phyloP scores from a whole-genome alignment of 2,888 invertebrate genomes.

The Athripsodes cinereus region DNA sequence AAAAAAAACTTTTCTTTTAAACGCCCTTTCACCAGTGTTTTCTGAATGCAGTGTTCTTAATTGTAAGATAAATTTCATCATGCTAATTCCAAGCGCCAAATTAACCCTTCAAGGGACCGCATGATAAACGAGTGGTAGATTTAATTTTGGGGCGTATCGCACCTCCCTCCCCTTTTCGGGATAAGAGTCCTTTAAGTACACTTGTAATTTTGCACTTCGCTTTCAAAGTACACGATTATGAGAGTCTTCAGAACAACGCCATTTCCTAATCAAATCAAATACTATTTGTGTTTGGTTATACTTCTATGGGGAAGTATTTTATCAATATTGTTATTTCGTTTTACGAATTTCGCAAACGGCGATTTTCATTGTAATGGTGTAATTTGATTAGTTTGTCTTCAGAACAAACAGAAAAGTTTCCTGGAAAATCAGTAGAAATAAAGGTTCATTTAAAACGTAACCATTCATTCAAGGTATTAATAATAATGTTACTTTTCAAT shows the following conservation, averaged over 20 bases:
- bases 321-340: too few species aligned
- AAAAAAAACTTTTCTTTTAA: background rate
- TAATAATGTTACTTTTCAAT: too few species aligned
- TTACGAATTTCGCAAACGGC: too few species aligned
- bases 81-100: conserved; percentile 24
- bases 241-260: background rate
- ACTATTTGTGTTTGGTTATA: too few species aligned
- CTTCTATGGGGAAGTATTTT: too few species aligned
- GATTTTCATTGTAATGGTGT: too few species aligned
- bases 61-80: conserved; percentile 9
- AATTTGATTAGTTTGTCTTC: too few species aligned
- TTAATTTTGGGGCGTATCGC: conserved; percentile 24
- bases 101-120: conserved; percentile 25
- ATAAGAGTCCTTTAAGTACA: conserved; percentile 7
- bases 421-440: too few species aligned
- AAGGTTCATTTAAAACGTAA: too few species aligned
- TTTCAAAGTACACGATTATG: conserved; percentile 1
- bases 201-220: conserved; percentile 16
- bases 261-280: too few species aligned
- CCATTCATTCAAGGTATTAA: too few species aligned
- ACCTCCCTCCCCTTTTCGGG: conserved; percentile 3
- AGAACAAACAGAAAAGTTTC: too few species aligned
- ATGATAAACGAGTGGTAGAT: conserved; percentile 24
- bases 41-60: background rate
- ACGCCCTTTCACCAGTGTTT: background rate